Evolutionary conservation across 2,113 vertebrate genomes (phyloP).

Genomic region (Sebastes fasciatus): DNA sequence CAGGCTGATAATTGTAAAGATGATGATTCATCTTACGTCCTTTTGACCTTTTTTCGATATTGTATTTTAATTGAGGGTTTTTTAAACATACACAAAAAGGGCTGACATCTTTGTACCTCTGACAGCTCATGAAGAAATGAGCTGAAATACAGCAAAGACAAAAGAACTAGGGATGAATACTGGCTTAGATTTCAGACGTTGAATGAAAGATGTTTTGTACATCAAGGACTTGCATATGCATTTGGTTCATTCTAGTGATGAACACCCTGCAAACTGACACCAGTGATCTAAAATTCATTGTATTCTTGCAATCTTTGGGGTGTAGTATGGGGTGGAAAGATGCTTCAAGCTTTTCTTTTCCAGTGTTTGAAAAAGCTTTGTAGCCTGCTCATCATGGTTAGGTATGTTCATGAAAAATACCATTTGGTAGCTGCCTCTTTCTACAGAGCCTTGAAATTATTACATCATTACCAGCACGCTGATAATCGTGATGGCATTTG

Average conservation of each 20-base stretch:
- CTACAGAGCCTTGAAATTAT: constrained; percentile 11
- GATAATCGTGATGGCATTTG: neutral
- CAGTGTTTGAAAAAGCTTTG: constrained; percentile 19
- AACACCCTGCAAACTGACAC: constrained; percentile 18
- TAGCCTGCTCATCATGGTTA: neutral
- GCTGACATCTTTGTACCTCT: constrained; percentile 14
- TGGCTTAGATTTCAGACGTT: constrained; percentile 28
- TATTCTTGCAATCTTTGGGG: constrained; percentile 25
- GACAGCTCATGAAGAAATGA: constrained; percentile 24
- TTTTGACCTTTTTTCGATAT: neutral
- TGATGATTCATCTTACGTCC: neutral
- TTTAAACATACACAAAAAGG: constrained; percentile 7
- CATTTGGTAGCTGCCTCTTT: neutral
- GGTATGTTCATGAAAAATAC: constrained; percentile 13
- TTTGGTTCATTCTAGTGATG: constrained; percentile 47
- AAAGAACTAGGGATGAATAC: constrained; percentile 8
- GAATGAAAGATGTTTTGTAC: constrained; percentile 34
- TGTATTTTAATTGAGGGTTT: neutral
- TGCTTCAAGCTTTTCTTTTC: neutral
- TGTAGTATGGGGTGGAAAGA: neutral
- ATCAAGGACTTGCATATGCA: constrained; percentile 37
- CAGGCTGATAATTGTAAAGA: constrained; percentile 13
- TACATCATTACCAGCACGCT: constrained; percentile 12
- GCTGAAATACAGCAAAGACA: neutral
- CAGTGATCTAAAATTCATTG: constrained; percentile 50